Evolutionary conservation across 2,888 invertebrate genomes (phyloP), one percentile per base, ranked within the genome.

Genomic region (Chaitophorus viminalis): DNA sequence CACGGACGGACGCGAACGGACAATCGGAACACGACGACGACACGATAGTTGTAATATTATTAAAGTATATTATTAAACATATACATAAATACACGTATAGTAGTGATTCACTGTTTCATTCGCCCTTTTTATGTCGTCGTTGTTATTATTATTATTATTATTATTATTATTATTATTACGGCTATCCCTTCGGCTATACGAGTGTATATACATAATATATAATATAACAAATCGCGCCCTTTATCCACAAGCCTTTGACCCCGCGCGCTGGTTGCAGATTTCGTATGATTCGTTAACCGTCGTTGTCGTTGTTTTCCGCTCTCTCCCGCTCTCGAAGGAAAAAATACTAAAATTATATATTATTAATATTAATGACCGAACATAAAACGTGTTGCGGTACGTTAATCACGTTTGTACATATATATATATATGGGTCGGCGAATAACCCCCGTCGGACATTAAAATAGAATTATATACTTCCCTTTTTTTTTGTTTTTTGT

Each of bases 351-450:
- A 77, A 84, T 85, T 76, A 77, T 77, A 65, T 87, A 87, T 87
- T 81, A 87, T 87, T 87, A 36, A 79, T 87, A 87, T 87, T 87
- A 87, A 87, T 81, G 87, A 81, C 36, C 46, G 87, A 31, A 39
- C 87, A 74, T 87, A 87, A 86, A 87, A 74, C 54, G 87, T 81
- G 87, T 87, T 87, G 87, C 87, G 87, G 87, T 87, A 87, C 87
- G 87, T 87, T 87, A 87, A 87, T 87, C 87, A 81, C 87, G 46
- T 87, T 87, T 75, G 87, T 46, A 36, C 36, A 72, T 21, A 60
- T n/a, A 18, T 74, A n/a, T 54, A 74, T 74, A 11, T 68, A n/a
- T 39, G 25, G 5, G 75, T 39, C 65, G 60, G 39, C 25, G 54
- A 79, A 31, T 74, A 78, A 79, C 79, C 86, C 86, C 79, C 54